Evolutionary conservation across 2,113 vertebrate genomes (phyloP).

Genomic region (Pan troglodytes): NHGRI_mPanTro3-v2.1_pri NC_086015.1:192511001-192511500

Average conservation of each 20-base stretch:
- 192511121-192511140: conserved; percentile 77
- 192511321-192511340: conserved; percentile 51
- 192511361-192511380: conserved; percentile 33
- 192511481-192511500: not conserved
- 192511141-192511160: conserved; percentile 85
- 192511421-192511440: not conserved
- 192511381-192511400: conserved; percentile 34
- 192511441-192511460: not conserved
- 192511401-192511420: not conserved
- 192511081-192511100: conserved; percentile 75
- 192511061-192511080: conserved; percentile 73
- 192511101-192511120: conserved; percentile 84
- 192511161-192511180: conserved; percentile 79
- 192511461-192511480: not conserved
- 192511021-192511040: not conserved
- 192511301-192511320: conserved; percentile 67
- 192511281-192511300: conserved; percentile 64
- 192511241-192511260: conserved; percentile 84
- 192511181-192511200: conserved; percentile 69
- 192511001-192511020: not conserved
- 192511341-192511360: conserved; percentile 33
- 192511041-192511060: not conserved
- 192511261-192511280: conserved; percentile 66
- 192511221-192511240: conserved; percentile 85
- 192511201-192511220: conserved; percentile 81